Evolutionary conservation across 2,797 vertebrate genomes (phyloP).

Genomic region (Iguana delicatissima): DNA sequence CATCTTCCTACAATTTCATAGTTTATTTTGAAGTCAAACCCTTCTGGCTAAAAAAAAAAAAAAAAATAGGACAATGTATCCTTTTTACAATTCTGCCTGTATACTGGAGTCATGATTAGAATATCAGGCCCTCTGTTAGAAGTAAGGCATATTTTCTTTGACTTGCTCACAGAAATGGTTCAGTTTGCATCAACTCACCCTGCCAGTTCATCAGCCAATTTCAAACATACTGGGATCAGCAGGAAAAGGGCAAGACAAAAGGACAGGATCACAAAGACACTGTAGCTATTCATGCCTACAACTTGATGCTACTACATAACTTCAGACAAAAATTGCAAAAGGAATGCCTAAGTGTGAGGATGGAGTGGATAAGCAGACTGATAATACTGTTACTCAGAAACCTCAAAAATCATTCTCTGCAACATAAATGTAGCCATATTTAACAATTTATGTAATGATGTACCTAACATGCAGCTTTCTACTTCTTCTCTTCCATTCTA

Average conservation of each 20-base stretch:
- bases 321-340: constrained; percentile 54
- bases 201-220: constrained; percentile 55
- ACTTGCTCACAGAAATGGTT: constrained; percentile 46
- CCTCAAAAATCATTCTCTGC: background rate
- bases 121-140: constrained; percentile 44
- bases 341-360: background rate
- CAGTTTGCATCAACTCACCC: constrained; percentile 12
- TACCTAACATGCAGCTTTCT: background rate
- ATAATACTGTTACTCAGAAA: background rate
- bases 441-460: background rate
- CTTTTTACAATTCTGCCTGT: constrained; percentile 45
- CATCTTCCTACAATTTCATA: constrained; percentile 62
- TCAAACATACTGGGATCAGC: constrained; percentile 53
- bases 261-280: constrained; percentile 34
- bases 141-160: constrained; percentile 61
- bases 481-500: background rate
- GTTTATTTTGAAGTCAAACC: constrained; percentile 71
- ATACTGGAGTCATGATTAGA: constrained; percentile 58
- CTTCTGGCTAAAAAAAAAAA: constrained; percentile 66
- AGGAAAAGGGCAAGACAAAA: constrained; percentile 33
- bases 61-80: constrained; percentile 28
- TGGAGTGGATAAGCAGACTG: background rate
- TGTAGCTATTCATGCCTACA: constrained; percentile 32
- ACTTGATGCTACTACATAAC: constrained; percentile 18
- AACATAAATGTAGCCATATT: background rate